A percentile compares a stretch with the other conserved stretches of the same genome.
These are phyloP conservation scores for Dreissena rostriformis DNA, from an alignment of 1,140 invertebrate species.

Conservation along the genomic window DNA sequence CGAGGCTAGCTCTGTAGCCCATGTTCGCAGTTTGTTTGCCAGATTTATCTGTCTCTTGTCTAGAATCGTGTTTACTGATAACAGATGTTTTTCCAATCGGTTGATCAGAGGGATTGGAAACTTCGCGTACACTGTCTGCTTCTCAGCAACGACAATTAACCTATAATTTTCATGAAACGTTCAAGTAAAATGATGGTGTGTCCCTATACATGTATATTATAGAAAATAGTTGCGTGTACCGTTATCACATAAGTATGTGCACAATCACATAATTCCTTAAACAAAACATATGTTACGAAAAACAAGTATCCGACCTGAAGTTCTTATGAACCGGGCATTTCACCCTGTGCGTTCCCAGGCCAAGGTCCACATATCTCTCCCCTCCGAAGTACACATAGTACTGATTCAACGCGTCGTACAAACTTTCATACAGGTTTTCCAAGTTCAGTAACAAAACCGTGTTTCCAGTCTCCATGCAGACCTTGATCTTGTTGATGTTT, in stretches of 20 bases:
- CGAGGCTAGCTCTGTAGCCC: slow-evolving; percentile 40
- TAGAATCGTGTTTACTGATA: slow-evolving; percentile 71
- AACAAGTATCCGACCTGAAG: slow-evolving; percentile 73
- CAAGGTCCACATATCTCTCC: slow-evolving; percentile 78
- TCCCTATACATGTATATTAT: neutral
- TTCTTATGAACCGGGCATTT: slow-evolving; percentile 77
- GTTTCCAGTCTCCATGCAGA: slow-evolving; percentile 79
- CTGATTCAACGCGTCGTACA: slow-evolving; percentile 80
- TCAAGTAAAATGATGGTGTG: neutral
- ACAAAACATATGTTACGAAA: too few relatives aligned
- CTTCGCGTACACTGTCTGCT: slow-evolving; percentile 71
- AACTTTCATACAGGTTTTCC: slow-evolving; percentile 79
- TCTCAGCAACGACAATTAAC: slow-evolving; percentile 75
- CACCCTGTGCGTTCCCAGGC: slow-evolving; percentile 78
- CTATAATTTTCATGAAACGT: too few relatives aligned
- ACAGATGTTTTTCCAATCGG: slow-evolving; percentile 77
- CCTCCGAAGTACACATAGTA: slow-evolving; percentile 77
- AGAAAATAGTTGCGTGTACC: neutral
- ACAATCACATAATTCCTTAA: too few relatives aligned
- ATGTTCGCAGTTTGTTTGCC: slow-evolving; percentile 54
- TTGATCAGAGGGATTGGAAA: slow-evolving; percentile 79
- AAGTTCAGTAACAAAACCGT: slow-evolving; percentile 78
- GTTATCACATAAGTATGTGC: too few relatives aligned
- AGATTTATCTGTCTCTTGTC: slow-evolving; percentile 52
- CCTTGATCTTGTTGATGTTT: slow-evolving; percentile 79